Conservation (phyloP, 2,113 vertebrate genomes). For the Gallinago paraguaiae region DNA sequence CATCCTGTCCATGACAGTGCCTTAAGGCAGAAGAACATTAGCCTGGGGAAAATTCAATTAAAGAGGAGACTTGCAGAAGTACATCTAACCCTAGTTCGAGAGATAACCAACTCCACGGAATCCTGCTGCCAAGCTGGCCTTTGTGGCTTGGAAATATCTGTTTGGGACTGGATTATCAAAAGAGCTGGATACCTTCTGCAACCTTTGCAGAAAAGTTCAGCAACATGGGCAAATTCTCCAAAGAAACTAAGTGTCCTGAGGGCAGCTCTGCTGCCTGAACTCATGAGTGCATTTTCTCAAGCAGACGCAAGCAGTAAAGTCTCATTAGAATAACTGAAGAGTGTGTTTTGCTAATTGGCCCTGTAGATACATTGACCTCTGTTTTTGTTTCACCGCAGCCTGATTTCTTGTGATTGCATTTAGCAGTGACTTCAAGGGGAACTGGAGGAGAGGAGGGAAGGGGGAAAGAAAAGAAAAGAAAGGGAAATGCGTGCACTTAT, state of each 20-base stretch:
- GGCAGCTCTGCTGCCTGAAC: not conserved
- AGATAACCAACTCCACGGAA: not conserved
- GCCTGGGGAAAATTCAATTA: not conserved
- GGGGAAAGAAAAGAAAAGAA: not conserved
- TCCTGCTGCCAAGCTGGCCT: not conserved
- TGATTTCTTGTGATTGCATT: conserved; percentile 14
- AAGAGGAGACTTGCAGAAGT: not conserved
- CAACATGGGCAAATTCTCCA: not conserved
- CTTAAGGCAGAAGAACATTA: not conserved
- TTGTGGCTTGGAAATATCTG: not conserved
- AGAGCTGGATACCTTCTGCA: not conserved
- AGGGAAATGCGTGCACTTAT: not conserved
- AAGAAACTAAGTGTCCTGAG: not conserved
- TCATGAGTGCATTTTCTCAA: not conserved
- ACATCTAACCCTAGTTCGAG: too few relatives aligned
- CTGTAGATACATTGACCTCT: not conserved
- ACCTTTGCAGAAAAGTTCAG: not conserved
- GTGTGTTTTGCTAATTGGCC: not conserved
- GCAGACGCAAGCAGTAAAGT: not conserved
- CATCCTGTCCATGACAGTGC: not conserved
- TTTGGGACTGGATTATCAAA: not conserved
- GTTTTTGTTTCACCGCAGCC: not conserved
- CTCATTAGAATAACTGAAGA: conserved; percentile 11
- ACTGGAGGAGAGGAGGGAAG: not conserved
- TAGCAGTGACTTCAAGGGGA: not conserved